Evolutionary conservation across 2,888 invertebrate genomes (phyloP).

Genomic region (Capitulum mitella): DNA sequence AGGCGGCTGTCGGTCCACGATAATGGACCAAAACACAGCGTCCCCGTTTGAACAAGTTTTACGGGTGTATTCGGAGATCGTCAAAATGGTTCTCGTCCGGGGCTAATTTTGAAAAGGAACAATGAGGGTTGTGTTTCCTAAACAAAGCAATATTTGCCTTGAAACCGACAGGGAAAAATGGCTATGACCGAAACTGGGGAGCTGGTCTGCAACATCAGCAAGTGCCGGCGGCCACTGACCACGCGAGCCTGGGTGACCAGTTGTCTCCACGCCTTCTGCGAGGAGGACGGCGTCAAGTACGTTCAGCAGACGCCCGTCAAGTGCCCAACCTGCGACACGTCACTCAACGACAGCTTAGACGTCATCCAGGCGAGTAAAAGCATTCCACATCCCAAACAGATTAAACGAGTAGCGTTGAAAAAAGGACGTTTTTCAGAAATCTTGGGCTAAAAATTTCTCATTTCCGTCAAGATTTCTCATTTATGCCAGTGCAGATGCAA

Average conservation of each 20-base stretch:
- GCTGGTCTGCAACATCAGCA: slow-evolving; percentile 44
- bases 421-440: too few relatives aligned
- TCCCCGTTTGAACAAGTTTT: too few relatives aligned
- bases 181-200: slow-evolving; percentile 34
- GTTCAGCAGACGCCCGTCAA: slow-evolving; percentile 29
- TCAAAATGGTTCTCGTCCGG: not conserved
- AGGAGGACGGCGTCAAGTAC: slow-evolving; percentile 37
- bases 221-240: slow-evolving; percentile 43
- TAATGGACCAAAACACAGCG: too few relatives aligned
- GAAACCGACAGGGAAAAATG: not conserved
- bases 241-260: slow-evolving; percentile 43
- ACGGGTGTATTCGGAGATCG: too few relatives aligned
- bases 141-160: not conserved
- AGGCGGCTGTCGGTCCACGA: too few relatives aligned
- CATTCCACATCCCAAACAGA: too few relatives aligned
- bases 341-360: slow-evolving; percentile 42
- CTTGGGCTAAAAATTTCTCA: too few relatives aligned
- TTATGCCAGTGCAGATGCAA: too few relatives aligned
- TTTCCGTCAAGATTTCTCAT: too few relatives aligned
- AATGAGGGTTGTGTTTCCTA: too few relatives aligned
- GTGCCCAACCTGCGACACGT: slow-evolving; percentile 40
- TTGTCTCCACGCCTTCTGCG: slow-evolving; percentile 40
- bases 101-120: not conserved
- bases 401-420: too few relatives aligned
- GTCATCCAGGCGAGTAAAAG: slow-evolving; percentile 41